Percentiles rank a stretch among this genome's conserved stretches.
phyloP scores from a whole-genome alignment of 2,113 vertebrate species.

The Actenoides lindsayi region DNA sequence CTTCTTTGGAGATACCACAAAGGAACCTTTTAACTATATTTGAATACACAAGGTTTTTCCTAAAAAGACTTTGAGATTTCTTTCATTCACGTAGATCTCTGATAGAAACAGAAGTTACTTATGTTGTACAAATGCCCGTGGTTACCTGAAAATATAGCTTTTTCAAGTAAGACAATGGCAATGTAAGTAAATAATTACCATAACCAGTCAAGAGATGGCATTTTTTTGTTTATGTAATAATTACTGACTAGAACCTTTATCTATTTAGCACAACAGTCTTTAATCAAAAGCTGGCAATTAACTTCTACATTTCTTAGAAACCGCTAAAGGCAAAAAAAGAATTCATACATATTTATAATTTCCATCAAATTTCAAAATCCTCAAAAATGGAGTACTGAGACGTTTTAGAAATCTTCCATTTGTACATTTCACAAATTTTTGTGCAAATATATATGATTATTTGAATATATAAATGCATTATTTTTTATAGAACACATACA shows the following conservation, averaged over 20 bases:
- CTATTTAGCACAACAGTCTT: background rate
- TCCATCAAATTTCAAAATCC: background rate
- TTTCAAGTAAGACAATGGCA: background rate
- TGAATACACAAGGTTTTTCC: accelerated
- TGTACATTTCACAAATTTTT: background rate
- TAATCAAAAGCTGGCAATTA: background rate
- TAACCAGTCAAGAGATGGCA: background rate
- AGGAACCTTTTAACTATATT: background rate
- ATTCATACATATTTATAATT: background rate
- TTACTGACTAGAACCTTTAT: background rate
- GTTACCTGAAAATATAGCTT: background rate
- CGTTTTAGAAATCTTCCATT: background rate
- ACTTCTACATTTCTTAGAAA: background rate
- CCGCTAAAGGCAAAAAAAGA: background rate
- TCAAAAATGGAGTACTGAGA: background rate
- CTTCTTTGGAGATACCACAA: background rate
- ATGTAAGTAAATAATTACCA: background rate
- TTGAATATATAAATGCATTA: background rate
- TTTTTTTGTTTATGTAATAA: background rate
- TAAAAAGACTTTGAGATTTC: background rate
- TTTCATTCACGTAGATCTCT: background rate
- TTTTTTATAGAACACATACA: background rate
- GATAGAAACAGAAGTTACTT: background rate
- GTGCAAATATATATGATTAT: background rate
- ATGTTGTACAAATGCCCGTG: background rate